Percentiles rank a stretch among this genome's conserved stretches.
Conservation (phyloP, 2,888 invertebrate species). For the Sepioteuthis lessoniana region DNA sequence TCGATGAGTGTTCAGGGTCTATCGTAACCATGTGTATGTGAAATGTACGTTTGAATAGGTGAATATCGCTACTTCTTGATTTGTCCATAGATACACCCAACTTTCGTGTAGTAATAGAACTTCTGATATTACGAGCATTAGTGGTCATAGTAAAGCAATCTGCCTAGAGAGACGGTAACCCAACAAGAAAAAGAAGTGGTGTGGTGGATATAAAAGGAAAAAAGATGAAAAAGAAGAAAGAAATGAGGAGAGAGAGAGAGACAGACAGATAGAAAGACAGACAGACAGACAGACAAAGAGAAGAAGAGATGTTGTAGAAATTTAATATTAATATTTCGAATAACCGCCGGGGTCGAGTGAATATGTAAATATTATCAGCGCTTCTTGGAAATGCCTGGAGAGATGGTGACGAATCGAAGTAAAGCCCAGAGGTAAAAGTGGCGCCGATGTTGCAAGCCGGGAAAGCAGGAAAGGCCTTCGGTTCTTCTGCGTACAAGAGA, state of each 20-base stretch:
- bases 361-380: neutral
- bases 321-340: conserved; percentile 20
- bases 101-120: no score
- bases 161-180: neutral
- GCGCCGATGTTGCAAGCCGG: conserved; percentile 4
- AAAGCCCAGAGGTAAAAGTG: neutral
- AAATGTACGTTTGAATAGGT: no score
- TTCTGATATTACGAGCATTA: no score
- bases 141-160: neutral
- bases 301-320: neutral
- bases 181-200: neutral
- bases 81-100: no score
- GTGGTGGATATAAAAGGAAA: neutral
- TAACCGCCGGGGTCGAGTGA: conserved; percentile 14
- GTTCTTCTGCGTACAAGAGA: neutral
- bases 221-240: neutral
- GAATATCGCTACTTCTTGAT: no score
- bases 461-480: neutral
- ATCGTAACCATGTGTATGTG: no score
- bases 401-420: neutral
- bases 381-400: neutral
- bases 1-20: no score
- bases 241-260: neutral
- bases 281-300: neutral
- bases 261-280: no score